Evolutionary conservation across 2,797 vertebrate species (phyloP), one percentile per base, ranked within the genome.

Genomic region (Crocidura indochinensis): DNA sequence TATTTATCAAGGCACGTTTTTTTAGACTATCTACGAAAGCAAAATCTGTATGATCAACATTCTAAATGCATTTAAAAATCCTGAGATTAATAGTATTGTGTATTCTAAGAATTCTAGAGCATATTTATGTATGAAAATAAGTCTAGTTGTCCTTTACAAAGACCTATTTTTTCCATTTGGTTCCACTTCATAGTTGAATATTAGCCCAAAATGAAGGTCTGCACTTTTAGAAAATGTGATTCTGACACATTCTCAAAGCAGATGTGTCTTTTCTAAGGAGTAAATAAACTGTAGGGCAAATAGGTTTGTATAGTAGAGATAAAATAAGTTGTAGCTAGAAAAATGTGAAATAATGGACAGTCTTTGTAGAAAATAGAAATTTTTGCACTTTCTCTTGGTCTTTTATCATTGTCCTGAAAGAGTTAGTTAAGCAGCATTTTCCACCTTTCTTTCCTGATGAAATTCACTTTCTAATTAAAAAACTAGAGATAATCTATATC

Each of bases 91-190:
- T 38, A 56, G 64, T 11, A 49, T 84, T 88, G n/a, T 84, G 20
- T 88, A 12, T 68, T 84, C 38, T 68, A 29, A 94, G 76, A 86
- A 88, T 76, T 92, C 46, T 89, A 53, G 88, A 77, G 82, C 71
- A 86, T 90, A 84, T 90, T 95, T 95, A 92, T 85, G 49, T 95
- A 90, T 92, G 94, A 94, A 95, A 95, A 95, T 94, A 94, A 94
- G 75, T 11, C 67, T 80, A 46, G 46, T n/a, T 74, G 85, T 74
- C 65, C 85, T 92, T 90, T 94, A 84, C 27, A 67, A 17, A 92
- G 77, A 31, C 67, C 29, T 81, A 83, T 95, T 95, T 96, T 94
- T 87, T 94, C 95, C 93, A 88, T 93, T 96, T 96, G 77, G 92
- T 94, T 95, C 91, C 64, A 92, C 84, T 92, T 96, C 90, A 92